Percentiles rank a stretch among this genome's conserved stretches.
These are phyloP conservation scores for Maconellicoccus hirsutus DNA, from an alignment of 1,140 invertebrate species.

Conservation along the genomic window DNA sequence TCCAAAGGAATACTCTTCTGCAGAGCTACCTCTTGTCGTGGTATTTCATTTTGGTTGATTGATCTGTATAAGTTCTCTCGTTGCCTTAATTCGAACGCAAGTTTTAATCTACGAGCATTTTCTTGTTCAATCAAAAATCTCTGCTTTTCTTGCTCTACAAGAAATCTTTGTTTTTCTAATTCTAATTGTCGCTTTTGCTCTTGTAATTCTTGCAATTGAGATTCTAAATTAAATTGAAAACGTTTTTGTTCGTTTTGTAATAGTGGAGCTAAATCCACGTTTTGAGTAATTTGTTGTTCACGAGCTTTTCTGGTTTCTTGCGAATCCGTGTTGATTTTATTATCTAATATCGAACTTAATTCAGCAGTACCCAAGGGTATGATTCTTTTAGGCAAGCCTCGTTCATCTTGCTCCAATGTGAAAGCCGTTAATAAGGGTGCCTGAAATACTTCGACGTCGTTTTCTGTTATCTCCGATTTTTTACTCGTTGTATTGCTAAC, in stretches of 20 bases:
- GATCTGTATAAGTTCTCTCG: neutral
- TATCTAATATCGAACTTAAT: neutral
- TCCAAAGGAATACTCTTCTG: neutral
- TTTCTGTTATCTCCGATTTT: neutral
- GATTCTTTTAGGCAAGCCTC: conserved; percentile 58
- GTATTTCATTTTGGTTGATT: neutral
- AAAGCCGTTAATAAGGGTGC: conserved; percentile 68
- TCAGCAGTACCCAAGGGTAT: conserved; percentile 44
- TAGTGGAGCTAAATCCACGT: neutral
- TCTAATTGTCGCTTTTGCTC: neutral
- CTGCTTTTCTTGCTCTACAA: neutral
- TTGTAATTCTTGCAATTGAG: neutral
- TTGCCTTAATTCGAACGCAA: neutral
- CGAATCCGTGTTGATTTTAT: neutral
- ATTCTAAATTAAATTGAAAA: neutral
- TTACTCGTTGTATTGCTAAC: neutral
- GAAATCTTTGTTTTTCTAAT: neutral
- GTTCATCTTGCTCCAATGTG: conserved; percentile 65
- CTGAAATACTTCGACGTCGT: conserved; percentile 62
- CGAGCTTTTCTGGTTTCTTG: neutral
- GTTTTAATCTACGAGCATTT: neutral
- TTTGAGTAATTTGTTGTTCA: neutral
- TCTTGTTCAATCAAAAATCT: neutral
- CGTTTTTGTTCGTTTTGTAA: neutral
- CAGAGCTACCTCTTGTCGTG: neutral